Conservation (phyloP, 1,140 invertebrate species). For the Dolichoris vasculosae region DNA sequence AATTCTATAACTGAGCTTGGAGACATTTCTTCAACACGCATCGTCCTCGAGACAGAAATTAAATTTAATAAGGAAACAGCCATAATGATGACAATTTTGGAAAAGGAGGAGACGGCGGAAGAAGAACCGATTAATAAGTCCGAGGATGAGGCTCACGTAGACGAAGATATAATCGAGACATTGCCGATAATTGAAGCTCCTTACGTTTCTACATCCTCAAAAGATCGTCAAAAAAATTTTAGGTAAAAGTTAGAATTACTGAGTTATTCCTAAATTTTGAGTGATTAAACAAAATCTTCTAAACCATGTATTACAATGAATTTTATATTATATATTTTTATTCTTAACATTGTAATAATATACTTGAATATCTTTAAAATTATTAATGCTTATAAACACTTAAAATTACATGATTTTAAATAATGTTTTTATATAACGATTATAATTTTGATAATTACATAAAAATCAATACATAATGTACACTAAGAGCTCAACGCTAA, state of each 20-base stretch:
- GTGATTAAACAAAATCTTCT: neutral
- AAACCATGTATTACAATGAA: too few species aligned
- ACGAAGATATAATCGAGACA: constrained; percentile 47
- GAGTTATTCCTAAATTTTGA: neutral
- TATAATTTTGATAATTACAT: too few species aligned
- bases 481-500: neutral
- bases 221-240: constrained; percentile 56
- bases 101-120: constrained; percentile 75
- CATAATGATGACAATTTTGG: constrained; percentile 86
- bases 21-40: constrained; percentile 69
- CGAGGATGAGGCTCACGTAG: constrained; percentile 75
- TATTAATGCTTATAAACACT: too few species aligned
- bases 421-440: too few species aligned
- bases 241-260: constrained; percentile 41
- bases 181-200: neutral
- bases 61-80: constrained; percentile 84
- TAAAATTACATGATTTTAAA: too few species aligned
- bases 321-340: too few species aligned
- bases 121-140: constrained; percentile 57
- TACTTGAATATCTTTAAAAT: too few species aligned
- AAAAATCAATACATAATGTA: neutral
- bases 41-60: constrained; percentile 87
- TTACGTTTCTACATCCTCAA: neutral
- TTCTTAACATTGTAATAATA: too few species aligned
- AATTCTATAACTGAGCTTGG: constrained; percentile 24